These are phyloP conservation scores for Athetis lepigone DNA, from an alignment of 2,888 invertebrate species.

Conservation along the genomic window DNA sequence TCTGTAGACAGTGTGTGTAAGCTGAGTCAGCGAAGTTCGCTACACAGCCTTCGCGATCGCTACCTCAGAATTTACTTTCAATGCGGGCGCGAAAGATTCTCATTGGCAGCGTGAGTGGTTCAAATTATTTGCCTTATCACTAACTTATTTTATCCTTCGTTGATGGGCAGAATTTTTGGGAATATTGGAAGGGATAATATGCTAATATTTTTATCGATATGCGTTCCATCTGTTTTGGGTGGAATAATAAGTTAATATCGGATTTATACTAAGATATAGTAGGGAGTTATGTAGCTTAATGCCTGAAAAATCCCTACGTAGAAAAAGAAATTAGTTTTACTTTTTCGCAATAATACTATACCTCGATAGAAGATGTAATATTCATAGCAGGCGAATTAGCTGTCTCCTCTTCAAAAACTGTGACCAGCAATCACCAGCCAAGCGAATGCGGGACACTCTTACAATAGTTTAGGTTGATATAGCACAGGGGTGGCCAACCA, in stretches of 20 bases:
- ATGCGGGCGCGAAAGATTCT: constrained; percentile 56
- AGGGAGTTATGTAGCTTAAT: no score
- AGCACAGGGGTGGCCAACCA: no score
- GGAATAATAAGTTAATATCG: not conserved
- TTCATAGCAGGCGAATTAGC: no score
- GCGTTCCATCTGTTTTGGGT: not conserved
- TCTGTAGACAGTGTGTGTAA: constrained; percentile 25
- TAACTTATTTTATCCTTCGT: constrained; percentile 26
- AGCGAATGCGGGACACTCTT: no score
- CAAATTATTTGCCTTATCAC: constrained; percentile 56
- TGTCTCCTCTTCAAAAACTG: no score
- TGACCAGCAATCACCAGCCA: no score
- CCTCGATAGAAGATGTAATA: no score
- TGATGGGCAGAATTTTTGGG: constrained; percentile 6
- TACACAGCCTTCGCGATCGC: constrained; percentile 30
- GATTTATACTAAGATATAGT: no score
- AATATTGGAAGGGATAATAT: constrained; percentile 7
- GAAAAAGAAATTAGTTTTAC: no score
- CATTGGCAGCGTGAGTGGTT: constrained; percentile 53
- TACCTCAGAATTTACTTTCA: constrained; percentile 40
- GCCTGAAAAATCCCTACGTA: no score
- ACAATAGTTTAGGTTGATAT: no score
- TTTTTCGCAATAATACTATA: no score
- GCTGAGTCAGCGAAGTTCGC: constrained; percentile 56
- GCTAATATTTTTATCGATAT: not conserved